Evolutionary conservation across 2,888 invertebrate genomes (phyloP), one percentile per base, ranked within the genome.

Genomic region (Eupithecia dodoneata): DNA sequence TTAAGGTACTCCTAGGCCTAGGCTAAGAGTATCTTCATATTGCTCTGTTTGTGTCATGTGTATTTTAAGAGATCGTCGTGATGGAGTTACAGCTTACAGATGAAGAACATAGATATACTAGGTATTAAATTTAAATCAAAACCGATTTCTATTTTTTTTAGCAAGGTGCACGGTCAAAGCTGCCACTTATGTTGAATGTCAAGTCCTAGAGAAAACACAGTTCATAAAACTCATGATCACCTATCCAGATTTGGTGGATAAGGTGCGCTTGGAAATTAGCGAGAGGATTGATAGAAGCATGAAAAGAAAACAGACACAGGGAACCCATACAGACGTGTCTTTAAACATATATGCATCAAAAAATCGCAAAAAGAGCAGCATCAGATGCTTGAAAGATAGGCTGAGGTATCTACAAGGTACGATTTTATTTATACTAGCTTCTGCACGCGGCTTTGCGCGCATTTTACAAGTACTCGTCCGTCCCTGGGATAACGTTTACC

Each of bases 101-200:
- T 55, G n/a, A n/a, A 55, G 9, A 55, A n/a, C 55, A 55, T 55
- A 55, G 7, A 7, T 30, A 6, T n/a, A 13, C 13, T 45, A 13
- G 13, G 15, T n/a, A 7, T n/a, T 30, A 30, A 55, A n/a, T 9
- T 5, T 15, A 59, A 18, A 18, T 9, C 9, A 30, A 63, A 63
- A 30, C 4, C 30, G 0, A 18, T 10, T 63, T 30, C 4, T 12
- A 44, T 59, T 2, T 65, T 65, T 85, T 87, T 79, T 82, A 95
- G 94, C 96, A 7, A 91, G 95, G 80, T 94, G 95, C 72, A 94
- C 95, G 63, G 93, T 96, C 4, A 94, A 94, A 88, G 96, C 96
- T 30, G 93, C 94, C 5, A 93, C 93, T 18, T 96, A 95, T 78
- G 94, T 95, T 0, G 96, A 96, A 87, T 93, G 95, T 78, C 95